Conservation (phyloP, 1,140 invertebrate genomes). For the Ooceraea biroi region DNA sequence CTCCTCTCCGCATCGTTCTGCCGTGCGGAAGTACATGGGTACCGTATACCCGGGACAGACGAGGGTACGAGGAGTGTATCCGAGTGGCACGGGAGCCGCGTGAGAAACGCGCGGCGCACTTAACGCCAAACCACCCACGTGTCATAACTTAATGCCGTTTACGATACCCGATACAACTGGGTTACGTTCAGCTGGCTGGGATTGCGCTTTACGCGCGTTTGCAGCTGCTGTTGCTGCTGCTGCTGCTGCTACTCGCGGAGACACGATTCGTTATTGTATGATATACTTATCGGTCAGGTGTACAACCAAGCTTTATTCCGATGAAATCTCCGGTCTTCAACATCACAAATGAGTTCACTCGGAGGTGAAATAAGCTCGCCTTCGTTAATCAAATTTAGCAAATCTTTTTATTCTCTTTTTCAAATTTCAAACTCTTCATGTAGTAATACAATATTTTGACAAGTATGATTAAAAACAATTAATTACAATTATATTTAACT, state of each 20-base stretch:
- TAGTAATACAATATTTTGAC: too few species aligned
- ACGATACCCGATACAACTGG: constrained; percentile 42
- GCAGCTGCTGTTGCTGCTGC: constrained; percentile 25
- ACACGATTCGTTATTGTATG: neutral
- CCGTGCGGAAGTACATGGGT: constrained; percentile 49
- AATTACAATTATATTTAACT: neutral
- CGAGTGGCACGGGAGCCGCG: constrained; percentile 70
- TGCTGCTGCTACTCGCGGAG: too few species aligned
- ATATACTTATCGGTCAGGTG: neutral
- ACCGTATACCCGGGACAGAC: constrained; percentile 27
- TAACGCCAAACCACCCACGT: constrained; percentile 70
- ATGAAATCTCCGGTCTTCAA: neutral
- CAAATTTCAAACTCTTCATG: too few species aligned
- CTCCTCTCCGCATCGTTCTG: constrained; percentile 59
- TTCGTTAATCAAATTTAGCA: too few species aligned
- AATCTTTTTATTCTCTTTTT: too few species aligned
- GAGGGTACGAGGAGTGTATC: neutral
- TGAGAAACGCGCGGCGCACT: constrained; percentile 70
- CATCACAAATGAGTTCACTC: too few species aligned
- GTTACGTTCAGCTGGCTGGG: constrained; percentile 36
- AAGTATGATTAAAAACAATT: neutral
- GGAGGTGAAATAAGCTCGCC: too few species aligned
- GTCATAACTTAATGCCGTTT: constrained; percentile 63
- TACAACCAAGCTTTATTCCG: neutral
- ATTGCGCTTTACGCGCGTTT: constrained; percentile 34